Evolutionary conservation across 2,113 vertebrate genomes (phyloP).

Genomic region (Enhydra lutris): DNA sequence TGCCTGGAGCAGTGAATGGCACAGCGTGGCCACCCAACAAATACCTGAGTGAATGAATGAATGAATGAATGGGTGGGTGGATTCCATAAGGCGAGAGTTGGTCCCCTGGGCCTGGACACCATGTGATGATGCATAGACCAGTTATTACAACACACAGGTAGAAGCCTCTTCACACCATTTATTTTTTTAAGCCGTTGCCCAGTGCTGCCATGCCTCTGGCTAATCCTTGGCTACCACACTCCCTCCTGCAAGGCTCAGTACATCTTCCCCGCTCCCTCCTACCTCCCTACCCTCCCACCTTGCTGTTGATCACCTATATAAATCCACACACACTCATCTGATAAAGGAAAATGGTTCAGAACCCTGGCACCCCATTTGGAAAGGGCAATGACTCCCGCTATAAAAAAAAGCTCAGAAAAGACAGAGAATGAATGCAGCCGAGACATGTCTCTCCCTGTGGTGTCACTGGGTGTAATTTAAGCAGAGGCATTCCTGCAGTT

Average conservation of each 20-base stretch:
- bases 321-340: not conserved
- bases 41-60: not conserved
- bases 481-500: conserved; percentile 75
- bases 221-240: not conserved
- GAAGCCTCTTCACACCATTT: not conserved
- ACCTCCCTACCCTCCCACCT: not conserved
- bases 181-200: not conserved
- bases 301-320: conserved; percentile 6
- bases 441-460: conserved; percentile 69
- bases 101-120: not conserved
- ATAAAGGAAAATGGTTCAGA: conserved; percentile 40
- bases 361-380: conserved; percentile 14
- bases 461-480: conserved; percentile 75
- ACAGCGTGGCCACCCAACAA: not conserved
- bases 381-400: conserved; percentile 35
- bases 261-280: not conserved
- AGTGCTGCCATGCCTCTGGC: not conserved
- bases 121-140: not conserved
- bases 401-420: conserved; percentile 63
- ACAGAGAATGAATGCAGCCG: conserved; percentile 49
- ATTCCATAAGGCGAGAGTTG: not conserved
- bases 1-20: not conserved
- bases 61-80: not conserved
- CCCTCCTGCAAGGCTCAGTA: not conserved
- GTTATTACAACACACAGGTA: not conserved